Evolutionary conservation across 2,888 invertebrate genomes (phyloP), one percentile per base, ranked within the genome.

Genomic region (Lapara coniferarum): DNA sequence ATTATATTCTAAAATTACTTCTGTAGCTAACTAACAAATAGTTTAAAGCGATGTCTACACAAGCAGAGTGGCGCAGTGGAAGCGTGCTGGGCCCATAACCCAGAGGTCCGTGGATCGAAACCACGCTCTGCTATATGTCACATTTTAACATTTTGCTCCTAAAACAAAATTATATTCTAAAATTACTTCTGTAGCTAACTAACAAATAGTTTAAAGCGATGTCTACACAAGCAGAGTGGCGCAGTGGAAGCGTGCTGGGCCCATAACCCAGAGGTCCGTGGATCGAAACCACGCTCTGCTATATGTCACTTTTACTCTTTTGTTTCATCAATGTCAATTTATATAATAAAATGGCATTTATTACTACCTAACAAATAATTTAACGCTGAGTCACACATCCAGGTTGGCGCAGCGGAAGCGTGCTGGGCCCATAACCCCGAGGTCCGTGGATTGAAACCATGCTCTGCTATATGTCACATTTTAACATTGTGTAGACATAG

Each of bases 231-330:
- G 49, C 37, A 66, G 66, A n/a, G 30, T 59, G 30, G 75, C 4
- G 71, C 96, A 96, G 96, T 95, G 96, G 96, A 96, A 95, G 96
- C 96, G 96, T 96, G 96, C 96, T 96, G 96, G 96, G 96, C 96
- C 96, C 96, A 96, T 96, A 96, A 96, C 96, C 97, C 97, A 97
- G 97, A 97, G 97, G 96, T 97, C 97, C 97, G 97, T 97, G 96
- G 96, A 96, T 96, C 96, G 96, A 96, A 96, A 96, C 96, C 96
- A 96, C 95, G 96, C 96, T 95, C 95, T 95, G 95, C 95, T 95
- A 95, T 67, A 5, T 44, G 8, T n/a, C 37, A 19, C 3, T 2
- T 63, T 63, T 59, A 16, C 2, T 37, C 2, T 37, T 37, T 37
- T 37, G 6, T 2, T 6, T 37, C 6, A 5, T 37, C 2, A 37